Evolutionary conservation across 2,113 vertebrate genomes (phyloP), one percentile per base, ranked within the genome.

Genomic region (Prunella himalayana): DNA sequence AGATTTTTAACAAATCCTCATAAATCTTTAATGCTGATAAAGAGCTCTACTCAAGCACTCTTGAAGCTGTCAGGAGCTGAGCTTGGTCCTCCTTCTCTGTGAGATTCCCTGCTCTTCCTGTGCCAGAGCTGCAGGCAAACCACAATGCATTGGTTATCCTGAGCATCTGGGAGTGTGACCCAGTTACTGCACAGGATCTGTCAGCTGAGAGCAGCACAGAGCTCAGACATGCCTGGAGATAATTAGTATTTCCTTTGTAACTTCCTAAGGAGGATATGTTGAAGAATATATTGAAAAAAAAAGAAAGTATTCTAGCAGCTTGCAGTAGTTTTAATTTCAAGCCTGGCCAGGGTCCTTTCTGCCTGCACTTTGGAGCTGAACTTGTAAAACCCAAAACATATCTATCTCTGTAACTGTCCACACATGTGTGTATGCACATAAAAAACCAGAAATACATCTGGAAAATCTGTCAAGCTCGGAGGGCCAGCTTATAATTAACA

Each of bases 91-190:
- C 63, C 39, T 94, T 77, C 66, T 31, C n/a, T n/a, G 49, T 9
- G 70, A 83, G 83, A 42, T 85, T 63, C 69, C 44, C 39, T 9
- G 0, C 42, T 90, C 64, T 56, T 85, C 37, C 60, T 70, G 77
- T 82, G 56, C 33, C 35, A 39, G 81, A 65, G 88, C 95, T 93
- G 82, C 82, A 64, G 93, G 88, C 94, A 71, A 61, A 22, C 2
- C 80, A 82, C 24, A 39, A 6, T 3, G 64, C 86, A 21, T 79
- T 82, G 76, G 85, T 63, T 87, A 88, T 90, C 78, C 93, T 42
- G 85, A 94, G 86, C 92, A 80, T 54, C 89, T 79, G 82, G 65
- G 92, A 2, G 1, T 60, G 76, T 96, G 95, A 96, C 95, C 92
- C 95, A 96, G 8, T 96, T 96, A 6, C 66, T 79, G 87, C 65